phyloP scores from a whole-genome alignment of 2,888 invertebrate genomes.

The Mythimna albipuncta region DNA sequence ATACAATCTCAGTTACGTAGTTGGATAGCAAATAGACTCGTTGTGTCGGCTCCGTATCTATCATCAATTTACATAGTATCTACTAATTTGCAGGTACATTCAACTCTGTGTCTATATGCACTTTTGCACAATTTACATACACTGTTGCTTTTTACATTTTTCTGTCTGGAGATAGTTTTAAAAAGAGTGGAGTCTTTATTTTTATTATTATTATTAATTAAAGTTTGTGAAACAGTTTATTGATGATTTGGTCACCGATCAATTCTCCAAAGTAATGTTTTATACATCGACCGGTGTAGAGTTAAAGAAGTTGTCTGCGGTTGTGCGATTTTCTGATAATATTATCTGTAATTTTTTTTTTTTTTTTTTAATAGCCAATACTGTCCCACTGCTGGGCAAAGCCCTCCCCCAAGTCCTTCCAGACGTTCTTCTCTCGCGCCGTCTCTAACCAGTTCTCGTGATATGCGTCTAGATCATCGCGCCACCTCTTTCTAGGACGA shows the following conservation, averaged over 20 bases:
- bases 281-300: no score
- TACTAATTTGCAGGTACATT: slow-evolving; percentile 43
- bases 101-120: slow-evolving; percentile 46
- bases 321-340: no score
- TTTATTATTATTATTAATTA: no score
- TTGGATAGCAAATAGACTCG: slow-evolving; percentile 60
- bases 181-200: neutral
- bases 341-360: no score
- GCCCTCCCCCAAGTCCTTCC: no score
- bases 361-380: no score
- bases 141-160: neutral
- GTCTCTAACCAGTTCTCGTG: no score
- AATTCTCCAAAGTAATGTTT: neutral
- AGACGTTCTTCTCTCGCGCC: no score
- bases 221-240: neutral
- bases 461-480: no score
- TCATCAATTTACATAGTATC: slow-evolving; percentile 50
- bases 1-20: slow-evolving; percentile 56
- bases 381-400: no score
- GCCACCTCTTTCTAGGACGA: no score
- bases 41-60: slow-evolving; percentile 48
- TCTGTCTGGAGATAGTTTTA: neutral
- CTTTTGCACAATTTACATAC: slow-evolving; percentile 4
- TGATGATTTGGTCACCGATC: neutral
- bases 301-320: no score